Conservation (phyloP, 2,113 vertebrate species). For the Piaya cayana region DNA sequence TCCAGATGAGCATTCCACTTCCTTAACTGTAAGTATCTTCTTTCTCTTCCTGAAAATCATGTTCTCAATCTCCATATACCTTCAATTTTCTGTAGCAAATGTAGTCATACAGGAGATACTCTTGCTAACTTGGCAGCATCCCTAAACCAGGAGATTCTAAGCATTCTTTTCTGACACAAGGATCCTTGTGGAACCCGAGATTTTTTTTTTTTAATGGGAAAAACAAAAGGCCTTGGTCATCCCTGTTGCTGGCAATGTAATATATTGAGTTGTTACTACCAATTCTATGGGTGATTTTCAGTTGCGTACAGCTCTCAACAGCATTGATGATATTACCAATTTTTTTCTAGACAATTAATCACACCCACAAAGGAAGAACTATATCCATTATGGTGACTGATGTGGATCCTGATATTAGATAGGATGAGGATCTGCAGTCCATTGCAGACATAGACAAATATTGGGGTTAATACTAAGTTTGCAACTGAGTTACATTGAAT, state of each 20-base stretch:
- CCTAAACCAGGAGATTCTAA: background rate
- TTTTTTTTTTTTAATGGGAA: background rate
- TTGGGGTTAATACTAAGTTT: background rate
- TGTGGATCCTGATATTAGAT: background rate
- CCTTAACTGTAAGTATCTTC: background rate
- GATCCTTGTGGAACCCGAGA: background rate
- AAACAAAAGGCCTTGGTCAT: background rate
- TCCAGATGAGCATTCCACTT: background rate
- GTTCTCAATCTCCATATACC: background rate
- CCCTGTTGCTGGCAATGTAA: background rate
- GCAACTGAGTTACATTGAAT: background rate
- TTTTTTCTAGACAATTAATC: background rate
- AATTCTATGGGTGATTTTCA: background rate
- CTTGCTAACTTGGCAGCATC: background rate
- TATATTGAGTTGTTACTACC: background rate
- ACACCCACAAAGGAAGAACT: background rate
- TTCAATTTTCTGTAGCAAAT: background rate
- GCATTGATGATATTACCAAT: background rate
- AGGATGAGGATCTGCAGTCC: background rate
- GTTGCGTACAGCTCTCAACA: background rate
- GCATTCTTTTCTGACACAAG: fast-evolving
- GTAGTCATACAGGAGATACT: background rate
- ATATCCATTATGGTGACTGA: background rate
- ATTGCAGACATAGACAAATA: background rate
- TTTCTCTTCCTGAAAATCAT: background rate